Evolutionary conservation across 2,888 invertebrate species (phyloP).

Genomic region (Andrena bicolor): DNA sequence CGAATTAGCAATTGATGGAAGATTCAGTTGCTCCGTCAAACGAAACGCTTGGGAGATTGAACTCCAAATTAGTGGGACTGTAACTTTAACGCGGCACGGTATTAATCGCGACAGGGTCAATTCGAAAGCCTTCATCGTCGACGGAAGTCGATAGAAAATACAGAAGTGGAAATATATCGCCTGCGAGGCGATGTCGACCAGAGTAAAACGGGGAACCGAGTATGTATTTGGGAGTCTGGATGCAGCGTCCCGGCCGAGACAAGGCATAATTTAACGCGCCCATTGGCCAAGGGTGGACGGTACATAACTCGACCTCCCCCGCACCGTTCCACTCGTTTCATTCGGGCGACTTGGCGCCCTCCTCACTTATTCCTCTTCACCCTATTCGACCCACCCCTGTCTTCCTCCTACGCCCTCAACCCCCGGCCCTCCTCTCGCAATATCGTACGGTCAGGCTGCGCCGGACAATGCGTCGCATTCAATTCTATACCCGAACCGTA

Average conservation of each 20-base stretch:
- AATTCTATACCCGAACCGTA: conserved; percentile 75
- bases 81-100: neutral
- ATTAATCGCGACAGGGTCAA: neutral
- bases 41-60: neutral
- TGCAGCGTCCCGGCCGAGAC: conserved; percentile 69
- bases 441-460: conserved; percentile 82
- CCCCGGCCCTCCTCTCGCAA: conserved; percentile 67
- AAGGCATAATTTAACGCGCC: conserved; percentile 78
- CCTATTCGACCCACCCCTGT: conserved; percentile 70
- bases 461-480: conserved; percentile 82
- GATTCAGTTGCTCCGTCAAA: neutral
- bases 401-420: conserved; percentile 56
- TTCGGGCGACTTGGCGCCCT: conserved; percentile 72
- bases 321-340: conserved; percentile 68
- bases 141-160: neutral
- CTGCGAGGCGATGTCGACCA: neutral
- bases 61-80: neutral
- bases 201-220: conserved; percentile 37
- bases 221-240: conserved; percentile 64
- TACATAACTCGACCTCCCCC: conserved; percentile 72
- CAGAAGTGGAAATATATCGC: conserved; percentile 24
- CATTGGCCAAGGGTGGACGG: conserved; percentile 73
- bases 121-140: conserved; percentile 1
- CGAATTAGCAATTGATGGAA: no score
- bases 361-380: conserved; percentile 70